Evolutionary conservation across 1,140 invertebrate genomes (phyloP), one percentile per base, ranked within the genome.

Genomic region (Rhynchophorus ferrugineus): DNA sequence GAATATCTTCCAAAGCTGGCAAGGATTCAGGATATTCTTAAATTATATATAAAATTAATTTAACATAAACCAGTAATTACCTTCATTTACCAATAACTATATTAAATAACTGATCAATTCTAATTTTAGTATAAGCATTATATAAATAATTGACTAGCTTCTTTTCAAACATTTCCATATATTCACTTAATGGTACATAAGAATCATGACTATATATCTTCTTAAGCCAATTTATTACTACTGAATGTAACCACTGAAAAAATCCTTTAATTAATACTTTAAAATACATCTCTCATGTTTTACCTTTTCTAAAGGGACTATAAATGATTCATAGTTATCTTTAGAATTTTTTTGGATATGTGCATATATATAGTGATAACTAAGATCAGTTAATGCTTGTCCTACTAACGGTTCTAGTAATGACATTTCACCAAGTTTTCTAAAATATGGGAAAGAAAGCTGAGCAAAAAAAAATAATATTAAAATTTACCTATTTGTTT

Each of bases 21-120:
- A 91, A 83, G 3, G 94, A 97, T 61, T 97, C 93, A 2, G 95
- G 95, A 77, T 89, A 98, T 69, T 97, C 91, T 82, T 46, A 63
- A 63, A 48, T 47, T 3, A 35, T 42, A 18, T 17, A 38, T 53
- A 19, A 17, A 51, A 38, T 45, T 54, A 29, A n/a, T 29, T 17
- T 7, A 6, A n/a, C 13, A 33, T 14, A 37, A 41, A 42, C 1
- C 17, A 3, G 2, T 14, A 2, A 42, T 42, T 19, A 24, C 8
- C 9, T 24, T 49, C 14, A 48, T 59, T 67, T 74, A 83, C 81
- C 86, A 68, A 96, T 94, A 49, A 96, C 94, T 43, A 96, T 96
- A 63, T 90, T 91, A 69, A 97, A 97, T 36, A 98, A 75, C 66
- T 96, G 90, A 63, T 91, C 84, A 48, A 95, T 95, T 59, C 91